Base-by-base conservation (phyloP, 2,888 invertebrate species). In the Dascillus cervinus region DNA sequence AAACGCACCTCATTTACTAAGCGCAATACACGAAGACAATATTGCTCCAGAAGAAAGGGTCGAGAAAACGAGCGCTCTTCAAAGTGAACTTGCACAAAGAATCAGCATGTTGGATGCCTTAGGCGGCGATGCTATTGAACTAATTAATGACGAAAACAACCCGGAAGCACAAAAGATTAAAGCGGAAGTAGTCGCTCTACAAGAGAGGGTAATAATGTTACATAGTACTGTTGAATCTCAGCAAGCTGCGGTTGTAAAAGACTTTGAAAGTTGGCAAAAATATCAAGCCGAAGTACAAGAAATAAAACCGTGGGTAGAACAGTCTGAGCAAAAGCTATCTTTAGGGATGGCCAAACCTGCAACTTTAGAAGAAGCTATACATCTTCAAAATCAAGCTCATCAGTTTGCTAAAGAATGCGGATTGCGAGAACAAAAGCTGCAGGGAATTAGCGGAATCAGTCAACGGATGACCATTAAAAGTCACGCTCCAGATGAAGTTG, bases 231-330 rank as follows among this genome's bases (percentile, higher is more conserved):
- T 86, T 21, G 81, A 81, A 55, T 77, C 79, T 41, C 85, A 89
- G 56, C 79, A 82, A 6, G 77, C 79, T 47, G 73, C 79, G 2
- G 80, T 88, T 1, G 74, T 78, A 41, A 78, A 82, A 50, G 89
- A 91, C 56, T 68, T 91, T 25, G 75, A 78, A 19, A 84, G 83
- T 43, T 91, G 89, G 86, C 81, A 88, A 55, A 77, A 79, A 50
- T 90, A 89, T 62, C 86, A 90, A 63, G 72, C 75, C 23, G 81
- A 78, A 32, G 72, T 90, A 14, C 75, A 82, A 37, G 79, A 84
- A 60, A 75, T 92, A 28, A 82, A 84, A 57, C 90, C 91, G 1
- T 89, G 91, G 83, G 76, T 95, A 32, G 86, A 90, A 58, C 75
- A 85, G 56, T 85, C 87, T 10, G 92, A 94, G 67, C 65, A 79